Base-by-base conservation (phyloP, 2,888 invertebrate genomes). In the Plemyria rubiginata region DNA sequence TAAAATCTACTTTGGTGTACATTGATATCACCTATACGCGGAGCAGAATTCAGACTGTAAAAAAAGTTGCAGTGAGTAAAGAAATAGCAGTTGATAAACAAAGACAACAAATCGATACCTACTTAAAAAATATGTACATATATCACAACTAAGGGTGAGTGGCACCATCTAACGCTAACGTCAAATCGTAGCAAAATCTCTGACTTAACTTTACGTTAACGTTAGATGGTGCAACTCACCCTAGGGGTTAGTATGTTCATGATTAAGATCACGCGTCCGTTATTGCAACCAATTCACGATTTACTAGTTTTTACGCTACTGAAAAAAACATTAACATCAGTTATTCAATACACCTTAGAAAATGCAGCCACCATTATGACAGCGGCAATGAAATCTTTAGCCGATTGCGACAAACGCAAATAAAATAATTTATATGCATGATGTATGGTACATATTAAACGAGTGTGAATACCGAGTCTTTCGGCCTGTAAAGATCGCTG, bases 251-350 rank as follows among this genome's bases (percentile, higher is more conserved):
- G 11, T 11, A 38, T 11, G 36, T 38, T 32, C 32, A 32, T 32
- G 32, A 22, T 22, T 22, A 3, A 2, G 22, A 32, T 32, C 36
- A 38, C 36, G 11, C 4, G 36, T 11, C 36, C 36, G 36, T 11
- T 38, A 38, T 38, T 38, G 36, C 15, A 50, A 22, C 16, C 28
- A 40, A 12, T 52, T 52, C 22, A 41, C 5, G 41, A 41, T 41
- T 13, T 16, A 45, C 16, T 45, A 11, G 45, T 45, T 45, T 38
- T 55, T 28, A 50, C 38, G 15, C 45, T 46, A 55, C 50, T 38
- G 54, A 55, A 61, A 41, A 61, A 56, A 62, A 53, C 46, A 51
- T n/a, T n/a, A n/a, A n/a, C n/a, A n/a, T n/a, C 51, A 56, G 52
- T 52, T 11, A 11, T 38, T 36, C 49, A 46, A 53, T 53, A 15